Percentiles rank a stretch among this genome's conserved stretches.
Evolutionary conservation across 2,113 vertebrate species (phyloP).

Genomic region (Scopus umbretta): DNA sequence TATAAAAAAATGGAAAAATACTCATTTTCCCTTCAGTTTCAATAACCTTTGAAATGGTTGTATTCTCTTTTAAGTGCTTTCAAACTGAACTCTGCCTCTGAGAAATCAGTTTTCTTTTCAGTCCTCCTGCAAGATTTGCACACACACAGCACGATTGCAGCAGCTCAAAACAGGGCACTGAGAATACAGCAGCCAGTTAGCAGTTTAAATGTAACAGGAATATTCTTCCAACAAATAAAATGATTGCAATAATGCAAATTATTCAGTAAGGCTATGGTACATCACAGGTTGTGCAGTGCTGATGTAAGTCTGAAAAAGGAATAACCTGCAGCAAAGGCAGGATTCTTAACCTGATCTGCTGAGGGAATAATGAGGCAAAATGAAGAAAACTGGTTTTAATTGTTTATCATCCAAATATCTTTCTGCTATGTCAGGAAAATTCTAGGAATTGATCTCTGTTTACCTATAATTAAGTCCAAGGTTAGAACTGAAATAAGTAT

Average conservation of each 20-base stretch:
- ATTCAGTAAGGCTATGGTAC: not conserved
- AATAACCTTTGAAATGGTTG: not conserved
- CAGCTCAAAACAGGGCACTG: not conserved
- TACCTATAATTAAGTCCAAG: not conserved
- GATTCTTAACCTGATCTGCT: not conserved
- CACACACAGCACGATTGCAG: not conserved
- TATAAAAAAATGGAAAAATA: not conserved
- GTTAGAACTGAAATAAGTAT: not conserved
- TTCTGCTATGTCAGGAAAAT: not conserved
- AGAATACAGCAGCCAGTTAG: not conserved
- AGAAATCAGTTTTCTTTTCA: not conserved
- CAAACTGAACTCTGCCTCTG: not conserved
- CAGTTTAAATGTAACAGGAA: not conserved
- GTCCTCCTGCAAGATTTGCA: not conserved
- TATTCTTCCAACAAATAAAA: not conserved
- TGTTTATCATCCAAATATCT: not conserved
- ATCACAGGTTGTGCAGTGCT: not conserved
- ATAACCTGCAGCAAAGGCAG: not conserved
- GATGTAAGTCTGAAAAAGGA: not conserved
- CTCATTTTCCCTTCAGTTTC: not conserved
- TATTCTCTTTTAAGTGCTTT: not conserved
- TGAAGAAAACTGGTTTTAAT: not conserved
- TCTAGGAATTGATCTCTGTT: not conserved
- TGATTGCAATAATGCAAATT: not conserved
- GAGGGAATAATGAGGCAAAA: not conserved